phyloP scores from a whole-genome alignment of 2,797 vertebrate species.

The Micromesistius poutassou region DNA sequence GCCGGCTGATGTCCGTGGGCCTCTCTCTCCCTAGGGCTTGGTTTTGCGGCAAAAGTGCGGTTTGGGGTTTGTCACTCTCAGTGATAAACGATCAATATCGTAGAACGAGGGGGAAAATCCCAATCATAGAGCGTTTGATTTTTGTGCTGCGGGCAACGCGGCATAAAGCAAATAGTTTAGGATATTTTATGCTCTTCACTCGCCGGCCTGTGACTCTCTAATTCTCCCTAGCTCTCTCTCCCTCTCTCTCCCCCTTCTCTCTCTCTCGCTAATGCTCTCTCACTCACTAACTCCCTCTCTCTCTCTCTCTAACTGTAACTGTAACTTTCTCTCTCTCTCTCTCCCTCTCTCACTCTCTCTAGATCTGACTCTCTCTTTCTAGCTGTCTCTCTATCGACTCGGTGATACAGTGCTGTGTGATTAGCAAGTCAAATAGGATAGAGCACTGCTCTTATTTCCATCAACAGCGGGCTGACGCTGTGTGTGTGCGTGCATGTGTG shows the following conservation, averaged over 20 bases:
- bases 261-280: constrained; percentile 2
- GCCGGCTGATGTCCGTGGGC: not conserved
- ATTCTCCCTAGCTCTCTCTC: not conserved
- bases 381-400: constrained; percentile 20
- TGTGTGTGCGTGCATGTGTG: constrained; percentile 37
- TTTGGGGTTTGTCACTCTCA: constrained; percentile 30
- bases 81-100: no score
- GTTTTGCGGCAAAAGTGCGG: constrained; percentile 57
- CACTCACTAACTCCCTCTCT: constrained; percentile 17
- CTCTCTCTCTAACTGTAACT: not conserved
- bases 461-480: constrained; percentile 36
- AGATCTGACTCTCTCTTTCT: constrained; percentile 25
- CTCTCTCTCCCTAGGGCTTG: constrained; percentile 2
- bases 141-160: no score
- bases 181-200: not conserved
- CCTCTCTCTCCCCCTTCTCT: constrained; percentile 22
- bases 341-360: constrained; percentile 17
- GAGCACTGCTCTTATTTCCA: constrained; percentile 52
- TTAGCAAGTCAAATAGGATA: constrained; percentile 66
- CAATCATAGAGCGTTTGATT: no score
- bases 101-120: no score
- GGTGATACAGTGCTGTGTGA: constrained; percentile 34
- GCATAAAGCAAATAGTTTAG: no score
- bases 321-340: no score
- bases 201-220: not conserved